Conservation (phyloP, 2,113 vertebrate species). For the Steatornis caripensis region DNA sequence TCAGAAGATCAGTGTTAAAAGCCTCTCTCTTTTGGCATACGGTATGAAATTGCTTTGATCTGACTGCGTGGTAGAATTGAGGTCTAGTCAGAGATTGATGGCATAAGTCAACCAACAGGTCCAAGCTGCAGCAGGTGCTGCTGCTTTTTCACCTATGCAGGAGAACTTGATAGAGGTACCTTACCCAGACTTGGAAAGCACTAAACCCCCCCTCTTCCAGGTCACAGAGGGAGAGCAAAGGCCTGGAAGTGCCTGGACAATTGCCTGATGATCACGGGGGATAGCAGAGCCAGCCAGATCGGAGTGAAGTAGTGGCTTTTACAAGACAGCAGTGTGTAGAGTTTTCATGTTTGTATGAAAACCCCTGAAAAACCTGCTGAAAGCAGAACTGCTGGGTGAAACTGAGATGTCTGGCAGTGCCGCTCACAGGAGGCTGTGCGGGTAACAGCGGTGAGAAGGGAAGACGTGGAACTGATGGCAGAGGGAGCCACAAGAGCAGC, state of each 20-base stretch:
- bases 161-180: neutral
- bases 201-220: neutral
- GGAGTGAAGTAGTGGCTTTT: neutral
- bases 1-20: neutral
- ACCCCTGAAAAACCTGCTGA: neutral
- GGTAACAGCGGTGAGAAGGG: neutral
- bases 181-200: neutral
- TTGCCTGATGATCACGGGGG: neutral
- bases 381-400: neutral
- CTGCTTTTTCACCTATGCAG: too few species aligned
- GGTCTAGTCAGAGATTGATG: neutral
- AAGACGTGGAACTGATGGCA: neutral
- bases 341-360: neutral
- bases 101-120: neutral
- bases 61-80: neutral
- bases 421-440: neutral
- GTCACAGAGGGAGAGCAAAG: neutral
- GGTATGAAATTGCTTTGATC: neutral
- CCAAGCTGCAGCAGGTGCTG: neutral
- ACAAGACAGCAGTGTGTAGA: neutral
- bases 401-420: neutral
- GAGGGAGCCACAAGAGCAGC: neutral
- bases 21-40: neutral
- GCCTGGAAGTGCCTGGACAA: neutral
- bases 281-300: neutral